Evolutionary conservation across 2,888 invertebrate genomes (phyloP), one percentile per base, ranked within the genome.

Genomic region (Rapana venosa): DNA sequence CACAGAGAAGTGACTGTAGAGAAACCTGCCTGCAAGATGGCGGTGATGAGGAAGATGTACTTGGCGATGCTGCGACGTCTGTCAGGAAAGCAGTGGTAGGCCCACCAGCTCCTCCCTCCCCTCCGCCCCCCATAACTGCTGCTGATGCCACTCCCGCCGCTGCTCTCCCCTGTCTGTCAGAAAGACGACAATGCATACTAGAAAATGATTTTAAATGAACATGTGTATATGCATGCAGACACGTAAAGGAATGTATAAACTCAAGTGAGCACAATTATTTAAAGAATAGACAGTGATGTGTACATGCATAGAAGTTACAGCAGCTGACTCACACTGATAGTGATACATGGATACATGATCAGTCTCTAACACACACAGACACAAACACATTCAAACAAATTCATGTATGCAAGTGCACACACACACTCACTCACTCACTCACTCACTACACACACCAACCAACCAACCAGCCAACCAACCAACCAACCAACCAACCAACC

Each of bases 1-100:
- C 47, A 47, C 47, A 47, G 47, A 47, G 47, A 47, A 47, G 47
- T 47, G 47, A 47, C 8, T 47, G 8, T 47, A 5, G 47, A 47
- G 2, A 8, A 47, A 74, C 74, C 8, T 70, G 47, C 87, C 77
- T 87, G 87, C 32, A 87, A 32, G 11, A 30, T 20, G 36, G n/a
- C 22, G 20, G 87, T 87, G 77, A 87, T 87, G 87, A 87, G 30
- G 77, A 87, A 77, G 77, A 87, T 87, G 30, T 77, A 79, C 20
- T 20, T 77, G 74, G 87, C 87, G 36, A 87, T 77, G 47, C 56
- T 77, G 47, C 87, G 87, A 0, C 87, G 87, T 32, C 87, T 4
- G 30, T 17, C 30, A 15, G 87, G 87, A 47, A 30, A 87, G 32
- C 87, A 87, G 79, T 87, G 74, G 32, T 6, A 74, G 79, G 87